Evolutionary conservation across 2,113 vertebrate species (phyloP).

Genomic region (Lynx canadensis): DNA sequence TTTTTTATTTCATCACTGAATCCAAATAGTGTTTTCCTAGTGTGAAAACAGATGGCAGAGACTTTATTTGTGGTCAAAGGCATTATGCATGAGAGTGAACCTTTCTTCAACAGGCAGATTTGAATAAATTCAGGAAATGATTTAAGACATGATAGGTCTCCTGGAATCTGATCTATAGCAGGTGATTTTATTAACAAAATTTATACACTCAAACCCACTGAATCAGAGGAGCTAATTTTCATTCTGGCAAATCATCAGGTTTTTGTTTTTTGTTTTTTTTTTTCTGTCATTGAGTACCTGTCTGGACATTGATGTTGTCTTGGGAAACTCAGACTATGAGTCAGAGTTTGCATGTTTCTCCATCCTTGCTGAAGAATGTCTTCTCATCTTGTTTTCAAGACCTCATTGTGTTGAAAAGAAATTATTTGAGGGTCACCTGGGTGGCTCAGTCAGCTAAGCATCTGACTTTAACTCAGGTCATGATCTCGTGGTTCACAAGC

Average conservation of each 20-base stretch:
- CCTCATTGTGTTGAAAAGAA: conserved; percentile 24
- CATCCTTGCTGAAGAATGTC: background rate
- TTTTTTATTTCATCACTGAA: conserved; percentile 61
- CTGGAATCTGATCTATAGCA: conserved; percentile 15
- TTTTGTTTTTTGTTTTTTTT: background rate
- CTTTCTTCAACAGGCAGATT: conserved; percentile 42
- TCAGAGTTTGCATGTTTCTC: background rate
- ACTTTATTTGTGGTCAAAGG: conserved; percentile 71
- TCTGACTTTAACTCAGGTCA: no score
- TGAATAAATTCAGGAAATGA: conserved; percentile 61
- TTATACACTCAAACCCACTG: conserved; percentile 35
- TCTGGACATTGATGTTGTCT: background rate
- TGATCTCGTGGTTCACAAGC: no score
- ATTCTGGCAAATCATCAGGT: conserved; percentile 36
- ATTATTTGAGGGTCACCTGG: background rate
- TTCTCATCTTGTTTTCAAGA: conserved; percentile 36
- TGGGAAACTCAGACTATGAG: background rate
- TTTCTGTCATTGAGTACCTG: background rate
- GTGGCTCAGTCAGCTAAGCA: no score
- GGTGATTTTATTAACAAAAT: conserved; percentile 70
- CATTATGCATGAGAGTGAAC: conserved; percentile 47
- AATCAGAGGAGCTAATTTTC: conserved; percentile 64
- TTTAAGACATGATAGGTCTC: conserved; percentile 48
- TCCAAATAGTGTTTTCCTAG: conserved; percentile 62
- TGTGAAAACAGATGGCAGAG: conserved; percentile 69